These are phyloP conservation scores for Nannoperca australis DNA, from an alignment of 2,797 vertebrate species.

Conservation along the genomic window DNA sequence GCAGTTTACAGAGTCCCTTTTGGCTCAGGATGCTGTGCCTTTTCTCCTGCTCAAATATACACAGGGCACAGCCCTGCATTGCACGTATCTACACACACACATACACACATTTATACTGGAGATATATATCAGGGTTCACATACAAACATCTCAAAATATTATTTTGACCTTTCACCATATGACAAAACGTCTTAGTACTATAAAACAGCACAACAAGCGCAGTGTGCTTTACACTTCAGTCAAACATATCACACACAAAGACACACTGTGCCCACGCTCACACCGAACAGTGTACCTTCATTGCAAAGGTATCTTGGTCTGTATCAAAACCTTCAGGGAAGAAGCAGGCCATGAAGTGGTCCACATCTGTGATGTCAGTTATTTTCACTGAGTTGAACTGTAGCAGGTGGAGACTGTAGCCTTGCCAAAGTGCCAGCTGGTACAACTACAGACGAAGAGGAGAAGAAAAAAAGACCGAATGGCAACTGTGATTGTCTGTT, in stretches of 20 bases:
- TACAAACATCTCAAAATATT: constrained; percentile 12
- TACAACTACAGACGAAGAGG: constrained; percentile 85
- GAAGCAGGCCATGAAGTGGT: constrained; percentile 86
- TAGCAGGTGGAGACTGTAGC: constrained; percentile 89
- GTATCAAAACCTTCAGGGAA: constrained; percentile 89
- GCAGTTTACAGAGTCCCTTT: constrained; percentile 85
- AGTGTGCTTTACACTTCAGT: not conserved
- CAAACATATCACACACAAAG: not conserved
- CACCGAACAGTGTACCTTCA: constrained; percentile 79
- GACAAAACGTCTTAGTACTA: not conserved
- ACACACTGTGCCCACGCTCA: constrained; percentile 10
- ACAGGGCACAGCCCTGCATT: constrained; percentile 88
- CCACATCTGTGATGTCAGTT: constrained; percentile 83
- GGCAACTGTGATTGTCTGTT: not conserved
- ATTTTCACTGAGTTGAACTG: constrained; percentile 80
- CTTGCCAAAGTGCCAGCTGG: constrained; percentile 90
- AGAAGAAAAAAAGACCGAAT: not conserved
- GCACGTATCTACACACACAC: constrained; percentile 85
- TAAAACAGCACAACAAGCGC: constrained; percentile 3
- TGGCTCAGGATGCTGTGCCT: constrained; percentile 74
- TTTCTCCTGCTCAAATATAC: constrained; percentile 89
- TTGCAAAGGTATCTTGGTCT: constrained; percentile 82
- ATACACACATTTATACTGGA: constrained; percentile 21
- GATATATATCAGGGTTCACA: not conserved
- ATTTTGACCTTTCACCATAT: not conserved